Conservation (phyloP, 2,113 vertebrate genomes). For the Catagonus wagneri region DNA sequence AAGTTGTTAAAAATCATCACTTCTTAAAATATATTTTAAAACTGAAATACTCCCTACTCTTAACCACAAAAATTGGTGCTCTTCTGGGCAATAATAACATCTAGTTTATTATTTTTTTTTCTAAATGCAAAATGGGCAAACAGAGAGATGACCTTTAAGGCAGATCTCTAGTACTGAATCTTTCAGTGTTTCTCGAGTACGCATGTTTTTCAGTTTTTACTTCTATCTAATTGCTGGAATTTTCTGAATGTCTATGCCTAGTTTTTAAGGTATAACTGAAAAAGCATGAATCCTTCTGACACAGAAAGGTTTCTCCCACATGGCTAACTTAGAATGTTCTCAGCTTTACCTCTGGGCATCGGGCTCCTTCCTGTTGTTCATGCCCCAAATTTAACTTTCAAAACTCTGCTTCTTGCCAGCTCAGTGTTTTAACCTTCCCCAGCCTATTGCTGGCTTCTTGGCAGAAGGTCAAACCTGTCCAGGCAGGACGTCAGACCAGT, state of each 20-base stretch:
- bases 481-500: conserved; percentile 70
- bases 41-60: not conserved
- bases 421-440: conserved; percentile 35
- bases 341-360: not conserved
- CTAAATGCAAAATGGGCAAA: not conserved
- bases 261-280: not conserved
- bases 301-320: not conserved
- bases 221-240: not conserved
- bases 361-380: conserved; percentile 1
- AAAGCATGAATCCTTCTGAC: not conserved
- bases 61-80: not conserved
- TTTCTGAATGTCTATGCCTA: not conserved
- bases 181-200: conserved; percentile 14
- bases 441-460: not conserved
- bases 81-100: not conserved
- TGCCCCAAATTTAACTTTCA: conserved; percentile 39
- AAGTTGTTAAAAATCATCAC: conserved; percentile 27
- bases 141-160: not conserved
- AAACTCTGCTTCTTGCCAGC: not conserved
- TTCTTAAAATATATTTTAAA: conserved; percentile 39
- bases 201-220: not conserved
- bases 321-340: not conserved
- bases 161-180: not conserved
- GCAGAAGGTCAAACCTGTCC: conserved; percentile 59
- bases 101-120: not conserved